These are phyloP conservation scores for Hucho hucho DNA, from an alignment of 2,113 vertebrate genomes.

Conservation along the genomic window DNA sequence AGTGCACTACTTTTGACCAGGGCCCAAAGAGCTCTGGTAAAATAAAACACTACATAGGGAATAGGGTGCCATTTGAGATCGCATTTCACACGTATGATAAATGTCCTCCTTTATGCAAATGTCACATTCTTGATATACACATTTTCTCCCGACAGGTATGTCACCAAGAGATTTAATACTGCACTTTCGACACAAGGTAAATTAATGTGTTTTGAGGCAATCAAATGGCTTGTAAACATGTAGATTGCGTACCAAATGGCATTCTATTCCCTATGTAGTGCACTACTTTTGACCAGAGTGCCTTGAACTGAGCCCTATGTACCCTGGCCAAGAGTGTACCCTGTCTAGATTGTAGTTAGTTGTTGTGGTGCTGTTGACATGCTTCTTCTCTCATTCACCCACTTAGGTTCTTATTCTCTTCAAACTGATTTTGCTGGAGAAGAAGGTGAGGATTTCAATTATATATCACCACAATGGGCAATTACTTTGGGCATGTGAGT, in stretches of 20 bases:
- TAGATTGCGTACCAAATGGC: too few relatives aligned
- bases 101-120: not conserved
- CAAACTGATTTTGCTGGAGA: slow-evolving; percentile 96
- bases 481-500: not conserved
- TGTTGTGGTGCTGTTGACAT: not conserved
- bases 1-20: too few relatives aligned
- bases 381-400: not conserved
- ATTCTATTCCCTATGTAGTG: too few relatives aligned
- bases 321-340: too few relatives aligned
- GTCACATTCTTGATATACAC: not conserved
- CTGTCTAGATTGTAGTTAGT: too few relatives aligned
- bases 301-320: too few relatives aligned
- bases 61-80: too few relatives aligned
- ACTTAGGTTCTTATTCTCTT: slow-evolving; percentile 90
- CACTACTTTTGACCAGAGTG: too few relatives aligned
- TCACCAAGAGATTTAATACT: slow-evolving; percentile 96
- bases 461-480: not conserved
- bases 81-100: not conserved
- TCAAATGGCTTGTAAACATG: not conserved
- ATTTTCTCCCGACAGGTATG: slow-evolving; percentile 74
- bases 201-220: not conserved
- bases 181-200: slow-evolving; percentile 96
- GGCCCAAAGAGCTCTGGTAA: too few relatives aligned
- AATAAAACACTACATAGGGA: too few relatives aligned
- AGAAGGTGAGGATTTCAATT: slow-evolving; percentile 79